Evolutionary conservation across 2,113 vertebrate genomes (phyloP).

Genomic region (Bos javanicus): DNA sequence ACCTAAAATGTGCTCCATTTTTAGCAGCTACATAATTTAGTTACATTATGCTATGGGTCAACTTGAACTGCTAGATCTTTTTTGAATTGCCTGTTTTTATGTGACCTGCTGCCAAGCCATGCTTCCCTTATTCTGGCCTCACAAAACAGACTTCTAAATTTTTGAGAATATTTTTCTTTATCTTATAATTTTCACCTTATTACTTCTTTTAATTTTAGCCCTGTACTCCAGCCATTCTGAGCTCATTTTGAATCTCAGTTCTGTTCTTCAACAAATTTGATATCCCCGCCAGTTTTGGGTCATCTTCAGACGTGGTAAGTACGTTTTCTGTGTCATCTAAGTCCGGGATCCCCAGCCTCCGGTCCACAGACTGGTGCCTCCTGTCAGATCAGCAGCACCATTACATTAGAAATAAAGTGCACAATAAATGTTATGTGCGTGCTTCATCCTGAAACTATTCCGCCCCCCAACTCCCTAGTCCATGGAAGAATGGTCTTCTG

Average conservation of each 20-base stretch:
- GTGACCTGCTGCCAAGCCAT: neutral
- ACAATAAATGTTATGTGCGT: too few species aligned
- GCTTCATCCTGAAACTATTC: neutral
- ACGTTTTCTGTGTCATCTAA: conserved; percentile 34
- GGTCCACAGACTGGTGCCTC: neutral
- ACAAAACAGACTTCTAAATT: neutral
- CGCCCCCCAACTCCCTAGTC: neutral
- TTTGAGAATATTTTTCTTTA: neutral
- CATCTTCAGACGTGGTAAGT: conserved; percentile 55
- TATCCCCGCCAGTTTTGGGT: conserved; percentile 29
- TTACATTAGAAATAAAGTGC: too few species aligned
- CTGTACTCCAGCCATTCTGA: conserved; percentile 27
- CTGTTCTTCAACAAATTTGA: conserved; percentile 40
- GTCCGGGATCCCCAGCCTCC: neutral
- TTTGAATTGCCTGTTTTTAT: neutral
- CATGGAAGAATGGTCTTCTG: neutral
- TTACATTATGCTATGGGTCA: neutral
- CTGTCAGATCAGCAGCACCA: neutral
- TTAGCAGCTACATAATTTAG: conserved; percentile 2
- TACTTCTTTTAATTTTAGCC: conserved; percentile 24
- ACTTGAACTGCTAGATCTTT: neutral
- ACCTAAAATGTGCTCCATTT: neutral
- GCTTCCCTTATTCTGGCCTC: neutral
- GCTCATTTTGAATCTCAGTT: conserved; percentile 39
- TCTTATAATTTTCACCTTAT: conserved; percentile 31